Percentiles rank a stretch among this genome's conserved stretches.
Conservation (phyloP, 1,140 invertebrate genomes). For the Conopomorpha cramerella region DNA sequence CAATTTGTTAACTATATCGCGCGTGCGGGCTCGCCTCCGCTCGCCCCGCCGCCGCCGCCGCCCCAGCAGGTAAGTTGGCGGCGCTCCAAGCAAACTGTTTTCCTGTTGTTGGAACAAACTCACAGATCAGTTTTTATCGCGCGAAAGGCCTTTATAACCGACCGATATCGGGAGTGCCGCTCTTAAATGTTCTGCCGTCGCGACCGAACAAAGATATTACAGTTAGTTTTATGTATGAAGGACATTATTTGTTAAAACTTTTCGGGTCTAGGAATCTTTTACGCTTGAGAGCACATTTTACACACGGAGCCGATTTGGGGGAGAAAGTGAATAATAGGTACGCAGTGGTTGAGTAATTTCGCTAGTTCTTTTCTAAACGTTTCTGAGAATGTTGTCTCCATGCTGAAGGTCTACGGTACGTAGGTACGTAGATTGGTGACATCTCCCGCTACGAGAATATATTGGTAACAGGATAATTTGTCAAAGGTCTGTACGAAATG, state of each 20-base stretch:
- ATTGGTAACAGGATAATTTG: constrained; percentile 36
- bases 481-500: constrained; percentile 30
- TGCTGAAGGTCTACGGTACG: too few relatives aligned
- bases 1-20: constrained; percentile 46
- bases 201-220: constrained; percentile 44
- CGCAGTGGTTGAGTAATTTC: too few relatives aligned
- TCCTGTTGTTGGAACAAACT: constrained; percentile 45
- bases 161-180: constrained; percentile 30
- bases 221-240: constrained; percentile 55
- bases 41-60: constrained; percentile 8
- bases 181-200: constrained; percentile 42
- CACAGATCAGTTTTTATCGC: constrained; percentile 61
- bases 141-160: constrained; percentile 54
- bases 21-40: constrained; percentile 1
- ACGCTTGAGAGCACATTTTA: too few relatives aligned
- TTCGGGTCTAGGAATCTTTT: too few relatives aligned
- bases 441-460: too few relatives aligned
- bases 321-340: too few relatives aligned
- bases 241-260: constrained; percentile 55
- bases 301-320: too few relatives aligned
- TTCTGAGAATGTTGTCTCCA: constrained; percentile 19
- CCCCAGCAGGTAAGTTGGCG: constrained; percentile 47
- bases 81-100: constrained; percentile 53
- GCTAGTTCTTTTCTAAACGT: too few relatives aligned
- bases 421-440: too few relatives aligned